Percentiles rank a stretch among this genome's conserved stretches.
Conservation (phyloP, 2,888 invertebrate genomes). For the Nemotelus nigrinus region DNA sequence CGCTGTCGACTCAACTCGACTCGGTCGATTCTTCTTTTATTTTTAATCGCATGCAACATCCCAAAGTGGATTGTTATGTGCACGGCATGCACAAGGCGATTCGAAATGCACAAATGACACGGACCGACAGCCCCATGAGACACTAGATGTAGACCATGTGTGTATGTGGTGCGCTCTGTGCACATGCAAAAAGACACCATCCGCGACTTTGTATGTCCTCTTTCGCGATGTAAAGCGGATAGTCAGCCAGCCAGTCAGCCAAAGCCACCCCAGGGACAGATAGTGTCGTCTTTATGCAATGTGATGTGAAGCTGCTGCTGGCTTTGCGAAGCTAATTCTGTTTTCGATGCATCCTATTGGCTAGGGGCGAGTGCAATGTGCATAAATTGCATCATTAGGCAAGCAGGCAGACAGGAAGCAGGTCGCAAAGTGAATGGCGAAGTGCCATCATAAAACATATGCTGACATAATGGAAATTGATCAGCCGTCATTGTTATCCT, state of each 20-base stretch:
- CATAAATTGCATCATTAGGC: constrained; percentile 8
- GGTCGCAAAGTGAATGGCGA: neutral
- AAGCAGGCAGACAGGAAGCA: neutral
- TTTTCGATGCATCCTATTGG: neutral
- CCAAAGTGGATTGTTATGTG: constrained; percentile 24
- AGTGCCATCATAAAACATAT: neutral
- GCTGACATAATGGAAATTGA: constrained; percentile 21
- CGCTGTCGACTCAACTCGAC: neutral
- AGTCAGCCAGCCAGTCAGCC: neutral
- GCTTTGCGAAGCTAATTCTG: too few relatives aligned
- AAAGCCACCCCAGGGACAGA: too few relatives aligned
- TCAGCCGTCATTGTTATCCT: constrained; percentile 17
- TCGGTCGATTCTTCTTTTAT: neutral
- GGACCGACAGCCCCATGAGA: constrained; percentile 1
- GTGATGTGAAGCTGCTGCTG: too few relatives aligned
- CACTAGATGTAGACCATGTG: neutral
- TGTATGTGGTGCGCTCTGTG: neutral
- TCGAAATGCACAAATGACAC: constrained; percentile 20
- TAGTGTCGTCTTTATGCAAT: too few relatives aligned
- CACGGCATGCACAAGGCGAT: constrained; percentile 21
- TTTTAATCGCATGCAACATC: neutral
- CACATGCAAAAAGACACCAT: constrained; percentile 13
- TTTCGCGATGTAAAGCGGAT: neutral
- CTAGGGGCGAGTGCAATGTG: constrained; percentile 1
- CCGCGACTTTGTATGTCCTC: neutral